phyloP scores from a whole-genome alignment of 2,888 invertebrate genomes.

The Reticulitermes lucifugus region DNA sequence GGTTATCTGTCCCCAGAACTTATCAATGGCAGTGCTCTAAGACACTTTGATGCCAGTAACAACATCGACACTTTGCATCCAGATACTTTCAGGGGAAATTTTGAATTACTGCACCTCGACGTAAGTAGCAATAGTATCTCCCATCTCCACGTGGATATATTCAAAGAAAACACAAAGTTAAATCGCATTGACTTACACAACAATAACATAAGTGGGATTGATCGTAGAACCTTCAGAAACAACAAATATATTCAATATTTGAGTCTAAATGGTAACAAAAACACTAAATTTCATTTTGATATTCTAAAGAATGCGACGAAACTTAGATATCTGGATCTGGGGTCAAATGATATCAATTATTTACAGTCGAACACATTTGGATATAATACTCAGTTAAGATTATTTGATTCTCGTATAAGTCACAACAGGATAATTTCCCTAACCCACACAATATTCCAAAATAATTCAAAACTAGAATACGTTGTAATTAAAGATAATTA shows the following conservation, averaged over 20 bases:
- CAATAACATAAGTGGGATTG: not conserved
- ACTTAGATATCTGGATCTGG: not conserved
- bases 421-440: not conserved
- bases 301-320: not conserved
- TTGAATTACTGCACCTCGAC: not conserved
- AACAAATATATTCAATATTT: not conserved
- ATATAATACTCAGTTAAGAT: not conserved
- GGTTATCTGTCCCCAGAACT: not conserved
- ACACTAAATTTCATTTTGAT: not conserved
- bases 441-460: constrained; percentile 1
- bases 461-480: not conserved
- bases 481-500: not conserved
- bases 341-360: not conserved
- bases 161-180: not conserved
- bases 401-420: not conserved
- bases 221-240: not conserved
- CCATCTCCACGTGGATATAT: not conserved
- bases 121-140: not conserved
- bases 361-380: not conserved
- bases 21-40: not conserved
- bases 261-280: not conserved
- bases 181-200: not conserved
- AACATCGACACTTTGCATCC: not conserved
- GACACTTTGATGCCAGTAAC: not conserved
- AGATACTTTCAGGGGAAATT: not conserved